A percentile compares a stretch with the other conserved stretches of the same genome.
phyloP scores from a whole-genome alignment of 2,113 vertebrate genomes.

The Lepisosteus osseus region DNA sequence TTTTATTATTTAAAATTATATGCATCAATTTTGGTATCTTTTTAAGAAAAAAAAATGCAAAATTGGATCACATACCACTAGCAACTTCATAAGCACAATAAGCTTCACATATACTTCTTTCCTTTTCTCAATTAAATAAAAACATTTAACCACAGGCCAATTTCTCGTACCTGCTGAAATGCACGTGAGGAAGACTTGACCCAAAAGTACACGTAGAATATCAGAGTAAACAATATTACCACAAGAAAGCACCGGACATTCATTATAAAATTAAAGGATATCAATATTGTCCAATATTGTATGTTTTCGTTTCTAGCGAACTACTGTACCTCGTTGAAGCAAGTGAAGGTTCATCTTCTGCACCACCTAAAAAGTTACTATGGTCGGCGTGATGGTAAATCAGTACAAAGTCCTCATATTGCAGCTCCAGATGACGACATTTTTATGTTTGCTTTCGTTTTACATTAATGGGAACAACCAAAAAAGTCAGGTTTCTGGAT shows the following conservation, averaged over 20 bases:
- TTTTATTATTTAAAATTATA: slow-evolving; percentile 39
- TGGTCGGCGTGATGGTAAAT: slow-evolving; percentile 45
- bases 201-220: slow-evolving; percentile 30
- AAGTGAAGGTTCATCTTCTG: slow-evolving; percentile 41
- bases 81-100: slow-evolving; percentile 29
- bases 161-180: slow-evolving; percentile 37
- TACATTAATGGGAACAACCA: slow-evolving; percentile 40
- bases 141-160: slow-evolving; percentile 27
- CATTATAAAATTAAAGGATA: slow-evolving; percentile 57
- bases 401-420: slow-evolving; percentile 44
- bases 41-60: slow-evolving; percentile 25
- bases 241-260: slow-evolving; percentile 59
- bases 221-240: slow-evolving; percentile 26
- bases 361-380: slow-evolving; percentile 38
- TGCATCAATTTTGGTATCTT: slow-evolving; percentile 29
- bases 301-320: slow-evolving; percentile 55
- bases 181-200: slow-evolving; percentile 31
- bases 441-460: slow-evolving; percentile 46
- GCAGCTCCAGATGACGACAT: slow-evolving; percentile 30
- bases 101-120: slow-evolving; percentile 31
- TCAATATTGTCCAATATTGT: slow-evolving; percentile 45
- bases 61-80: slow-evolving; percentile 29
- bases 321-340: slow-evolving; percentile 43
- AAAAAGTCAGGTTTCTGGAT: slow-evolving; percentile 58
- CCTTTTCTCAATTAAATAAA: slow-evolving; percentile 32